A percentile compares a stretch with the other conserved stretches of the same genome.
These are phyloP conservation scores for Trichosurus vulpecula DNA, from an alignment of 2,797 vertebrate species.

Conservation along the genomic window DNA sequence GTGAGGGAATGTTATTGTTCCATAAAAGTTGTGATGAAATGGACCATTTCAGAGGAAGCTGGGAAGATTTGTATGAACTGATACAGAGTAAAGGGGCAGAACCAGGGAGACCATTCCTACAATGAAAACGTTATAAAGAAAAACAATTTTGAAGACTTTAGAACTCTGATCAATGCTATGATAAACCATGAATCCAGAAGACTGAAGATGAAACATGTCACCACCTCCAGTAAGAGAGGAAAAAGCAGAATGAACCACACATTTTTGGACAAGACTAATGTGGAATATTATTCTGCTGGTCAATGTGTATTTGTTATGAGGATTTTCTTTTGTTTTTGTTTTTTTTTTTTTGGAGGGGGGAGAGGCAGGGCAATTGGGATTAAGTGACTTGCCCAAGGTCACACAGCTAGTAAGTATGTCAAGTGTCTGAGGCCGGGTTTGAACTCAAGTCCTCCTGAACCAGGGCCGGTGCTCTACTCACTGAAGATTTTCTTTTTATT, in stretches of 20 bases:
- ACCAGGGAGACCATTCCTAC: background rate
- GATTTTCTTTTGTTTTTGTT: too few relatives aligned
- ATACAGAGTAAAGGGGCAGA: background rate
- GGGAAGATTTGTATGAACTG: background rate
- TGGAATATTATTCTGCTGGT: background rate
- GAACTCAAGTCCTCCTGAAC: too few relatives aligned
- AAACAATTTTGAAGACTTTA: background rate
- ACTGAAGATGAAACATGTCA: background rate
- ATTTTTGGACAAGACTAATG: background rate
- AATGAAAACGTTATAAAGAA: background rate
- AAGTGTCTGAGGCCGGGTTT: too few relatives aligned
- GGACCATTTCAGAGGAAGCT: background rate
- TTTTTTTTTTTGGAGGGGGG: too few relatives aligned
- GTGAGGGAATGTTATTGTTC: background rate
- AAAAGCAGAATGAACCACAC: background rate
- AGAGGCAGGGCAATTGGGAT: too few relatives aligned
- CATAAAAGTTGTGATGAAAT: background rate
- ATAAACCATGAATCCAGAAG: background rate
- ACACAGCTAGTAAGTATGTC: too few relatives aligned
- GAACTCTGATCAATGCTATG: background rate
- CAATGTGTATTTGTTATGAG: background rate
- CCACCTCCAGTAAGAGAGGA: background rate
- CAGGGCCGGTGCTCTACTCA: too few relatives aligned
- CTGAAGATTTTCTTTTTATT: too few relatives aligned
- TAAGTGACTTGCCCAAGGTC: too few relatives aligned